Evolutionary conservation across 2,113 vertebrate species (phyloP), one percentile per base, ranked within the genome.

Genomic region (Rhinogobius similis): DNA sequence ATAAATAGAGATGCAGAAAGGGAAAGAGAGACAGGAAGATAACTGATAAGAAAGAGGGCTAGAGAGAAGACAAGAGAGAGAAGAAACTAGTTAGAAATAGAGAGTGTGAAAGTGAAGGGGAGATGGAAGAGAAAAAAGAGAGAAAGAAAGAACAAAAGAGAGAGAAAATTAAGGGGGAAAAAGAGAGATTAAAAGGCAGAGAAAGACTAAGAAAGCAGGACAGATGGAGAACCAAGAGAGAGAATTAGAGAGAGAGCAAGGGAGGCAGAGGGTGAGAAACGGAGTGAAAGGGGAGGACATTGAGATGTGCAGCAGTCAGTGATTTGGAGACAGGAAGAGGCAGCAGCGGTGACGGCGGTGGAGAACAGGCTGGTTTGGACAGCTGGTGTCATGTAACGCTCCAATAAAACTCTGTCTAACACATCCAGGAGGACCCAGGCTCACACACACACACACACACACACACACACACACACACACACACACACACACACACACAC

Each of bases 361-460:
- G 7, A 67, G 67, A 38, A 3, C 41, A 62, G 76, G 64, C 71
- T 44, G 68, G 74, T 70, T 79, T 74, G 62, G 61, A 83, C 79
- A 84, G 76, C 81, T 84, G 79, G 68, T 72, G 65, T 81, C 83
- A 73, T 65, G 78, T 69, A 73, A 71, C 65, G 12, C 79, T 65
- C 70, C 76, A 76, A 83, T 86, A 76, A 78, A 85, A 81, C 62
- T 75, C 65, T 78, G 79, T 62, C 52, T 58, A 58, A 58, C 55
- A 58, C 24, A 27, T 18, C 6, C 53, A 27, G 23, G 4, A 14
- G 62, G 76, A 70, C 52, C n/a, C 72, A 80, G 64, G 62, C 50
- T 21, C 50, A 10, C 32, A 65, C 67, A 53, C 61, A 41, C 66
- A 63, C n/a, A n/a, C n/a, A n/a, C 62, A 58, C 12, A 43, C 32